Evolutionary conservation across 2,888 invertebrate genomes (phyloP).

Genomic region (Cantharis lateralis): DNA sequence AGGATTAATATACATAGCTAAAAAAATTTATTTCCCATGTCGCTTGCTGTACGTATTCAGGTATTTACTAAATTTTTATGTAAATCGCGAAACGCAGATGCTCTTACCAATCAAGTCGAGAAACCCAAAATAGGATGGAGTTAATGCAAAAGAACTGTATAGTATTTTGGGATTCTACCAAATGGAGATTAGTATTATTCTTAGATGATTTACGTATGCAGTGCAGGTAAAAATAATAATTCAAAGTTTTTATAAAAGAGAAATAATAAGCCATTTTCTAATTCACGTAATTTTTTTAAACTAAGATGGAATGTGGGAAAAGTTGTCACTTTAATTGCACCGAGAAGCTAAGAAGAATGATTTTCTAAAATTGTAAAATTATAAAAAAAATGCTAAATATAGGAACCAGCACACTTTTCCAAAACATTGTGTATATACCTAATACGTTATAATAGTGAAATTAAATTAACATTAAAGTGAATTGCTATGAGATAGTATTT

Average conservation of each 20-base stretch:
- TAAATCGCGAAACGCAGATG: background rate
- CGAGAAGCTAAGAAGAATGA: background rate
- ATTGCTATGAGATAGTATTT: constrained; percentile 8
- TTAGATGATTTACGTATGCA: background rate
- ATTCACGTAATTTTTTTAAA: background rate
- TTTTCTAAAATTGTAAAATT: background rate
- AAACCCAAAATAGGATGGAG: too few relatives aligned
- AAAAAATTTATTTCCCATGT: background rate
- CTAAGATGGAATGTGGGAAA: background rate
- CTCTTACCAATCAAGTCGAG: too few relatives aligned
- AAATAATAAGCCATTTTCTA: background rate
- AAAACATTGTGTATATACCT: background rate
- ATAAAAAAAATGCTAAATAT: background rate
- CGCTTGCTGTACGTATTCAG: background rate
- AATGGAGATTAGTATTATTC: too few relatives aligned
- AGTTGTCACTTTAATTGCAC: background rate
- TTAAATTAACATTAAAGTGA: constrained; percentile 5
- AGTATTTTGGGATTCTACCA: too few relatives aligned
- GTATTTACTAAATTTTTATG: background rate
- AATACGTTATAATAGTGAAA: background rate
- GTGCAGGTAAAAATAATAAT: background rate
- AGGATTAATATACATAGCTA: too few relatives aligned
- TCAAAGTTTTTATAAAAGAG: background rate
- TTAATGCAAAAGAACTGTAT: too few relatives aligned
- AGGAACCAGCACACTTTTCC: background rate